Evolutionary conservation across 2,888 invertebrate genomes (phyloP), one percentile per base, ranked within the genome.

Genomic region (Epistrophe eligans): DNA sequence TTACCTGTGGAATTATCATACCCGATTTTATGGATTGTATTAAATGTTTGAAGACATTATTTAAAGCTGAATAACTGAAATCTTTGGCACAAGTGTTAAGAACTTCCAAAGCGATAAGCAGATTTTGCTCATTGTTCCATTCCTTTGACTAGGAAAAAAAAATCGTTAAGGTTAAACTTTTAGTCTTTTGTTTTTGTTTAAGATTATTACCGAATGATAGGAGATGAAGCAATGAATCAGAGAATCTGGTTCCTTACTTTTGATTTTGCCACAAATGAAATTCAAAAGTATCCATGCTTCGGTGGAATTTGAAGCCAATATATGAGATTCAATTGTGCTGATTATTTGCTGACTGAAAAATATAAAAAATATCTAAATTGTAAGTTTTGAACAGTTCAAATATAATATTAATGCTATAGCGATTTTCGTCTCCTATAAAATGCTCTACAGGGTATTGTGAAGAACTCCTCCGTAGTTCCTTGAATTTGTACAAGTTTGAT

Each of bases 241-340:
- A 0, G 91, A 89, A 79, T 93, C 93, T 15, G 91, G 91, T 74
- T 91, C 90, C 32, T 89, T 90, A 71, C 89, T 90, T 81, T 90
- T 90, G 11, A 92, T 89, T 71, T 92, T 92, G 6, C 91, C 91
- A 8, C 91, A 91, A 57, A 93, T 91, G 17, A 92, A 91, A 83
- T 92, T 92, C 2, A 93, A 88, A 28, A 93, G 80, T 8, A 91
- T 90, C 93, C 93, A 93, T 2, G 93, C 93, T 82, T 93, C 93
- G 0, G 92, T 92, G 7, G 92, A 92, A 88, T 92, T 92, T 2
- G 91, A 90, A 0, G 92, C 92, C 19, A 90, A 88, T 24, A 92
- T 88, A 82, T 93, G 92, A 0, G 93, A 92, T 77, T 93, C 91
- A 40, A 93, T 91, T 0, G 90, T 90, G 35, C 90, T 89, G 5